Conservation (phyloP, 1,140 invertebrate species). For the Bombus waltoni region DNA sequence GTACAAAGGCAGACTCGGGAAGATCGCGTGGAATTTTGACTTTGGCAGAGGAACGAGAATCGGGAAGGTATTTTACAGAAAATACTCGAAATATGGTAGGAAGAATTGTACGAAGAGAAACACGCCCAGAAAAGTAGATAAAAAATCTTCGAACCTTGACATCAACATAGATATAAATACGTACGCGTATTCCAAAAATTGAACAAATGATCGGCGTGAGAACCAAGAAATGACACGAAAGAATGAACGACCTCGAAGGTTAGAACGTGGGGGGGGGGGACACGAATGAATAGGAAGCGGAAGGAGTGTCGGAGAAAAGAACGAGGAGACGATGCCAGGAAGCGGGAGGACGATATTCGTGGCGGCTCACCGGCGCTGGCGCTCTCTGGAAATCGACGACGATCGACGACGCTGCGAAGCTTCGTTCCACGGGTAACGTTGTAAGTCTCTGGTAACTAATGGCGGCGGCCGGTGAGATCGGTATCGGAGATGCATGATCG, state of each 20-base stretch:
- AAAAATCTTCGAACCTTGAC: too few species aligned
- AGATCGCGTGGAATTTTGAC: background rate
- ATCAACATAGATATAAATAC: too few species aligned
- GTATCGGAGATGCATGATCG: slow-evolving; percentile 44
- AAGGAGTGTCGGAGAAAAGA: slow-evolving; percentile 13
- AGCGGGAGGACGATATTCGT: slow-evolving; percentile 56
- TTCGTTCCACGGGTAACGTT: slow-evolving; percentile 30
- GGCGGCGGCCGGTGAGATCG: slow-evolving; percentile 30
- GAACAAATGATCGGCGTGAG: background rate
- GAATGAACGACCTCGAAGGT: background rate
- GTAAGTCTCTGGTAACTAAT: slow-evolving; percentile 42
- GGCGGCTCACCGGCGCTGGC: slow-evolving; percentile 22
- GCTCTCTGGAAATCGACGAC: slow-evolving; percentile 52
- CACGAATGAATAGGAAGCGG: slow-evolving; percentile 46
- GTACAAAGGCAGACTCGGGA: background rate
- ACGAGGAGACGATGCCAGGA: background rate
- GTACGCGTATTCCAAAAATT: background rate
- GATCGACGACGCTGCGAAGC: slow-evolving; percentile 49
- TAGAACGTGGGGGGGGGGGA: background rate
- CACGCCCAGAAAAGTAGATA: background rate
- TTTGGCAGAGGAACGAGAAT: accelerated
- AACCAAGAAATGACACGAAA: background rate
- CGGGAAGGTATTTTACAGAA: background rate
- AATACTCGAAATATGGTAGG: background rate
- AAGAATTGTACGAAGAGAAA: background rate